Percentiles rank a stretch among this genome's conserved stretches.
Evolutionary conservation across 2,113 vertebrate species (phyloP).

Genomic region (Syngnathus scovelli): DNA sequence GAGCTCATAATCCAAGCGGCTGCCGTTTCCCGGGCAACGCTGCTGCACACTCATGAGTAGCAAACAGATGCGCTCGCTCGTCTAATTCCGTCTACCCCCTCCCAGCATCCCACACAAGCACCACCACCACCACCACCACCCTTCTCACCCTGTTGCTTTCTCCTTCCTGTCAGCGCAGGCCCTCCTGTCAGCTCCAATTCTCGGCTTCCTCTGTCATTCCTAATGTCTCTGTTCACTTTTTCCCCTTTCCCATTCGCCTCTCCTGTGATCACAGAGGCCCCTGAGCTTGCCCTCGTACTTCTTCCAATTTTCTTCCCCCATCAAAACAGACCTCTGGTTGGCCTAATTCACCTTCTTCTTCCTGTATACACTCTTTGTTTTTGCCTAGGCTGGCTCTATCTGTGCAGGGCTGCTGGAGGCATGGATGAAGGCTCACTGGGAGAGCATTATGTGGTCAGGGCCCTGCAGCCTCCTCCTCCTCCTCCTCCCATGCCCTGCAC

Average conservation of each 20-base stretch:
- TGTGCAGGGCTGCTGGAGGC: slow-evolving; percentile 62
- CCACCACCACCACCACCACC: neutral
- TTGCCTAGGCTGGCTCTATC: slow-evolving; percentile 50
- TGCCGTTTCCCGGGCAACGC: slow-evolving; percentile 65
- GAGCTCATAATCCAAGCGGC: slow-evolving; percentile 66
- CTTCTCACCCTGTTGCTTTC: slow-evolving; percentile 7
- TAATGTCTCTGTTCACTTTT: slow-evolving; percentile 20
- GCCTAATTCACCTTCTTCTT: slow-evolving; percentile 15
- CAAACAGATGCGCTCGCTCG: slow-evolving; percentile 50
- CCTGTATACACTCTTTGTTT: slow-evolving; percentile 53
- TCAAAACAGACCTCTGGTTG: slow-evolving; percentile 10
- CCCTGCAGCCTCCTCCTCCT: slow-evolving; percentile 55
- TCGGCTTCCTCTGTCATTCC: slow-evolving; percentile 11
- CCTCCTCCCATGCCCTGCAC: slow-evolving; percentile 42
- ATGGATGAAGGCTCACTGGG: slow-evolving; percentile 65
- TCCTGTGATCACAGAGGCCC: slow-evolving; percentile 18
- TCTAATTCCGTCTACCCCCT: slow-evolving; percentile 42
- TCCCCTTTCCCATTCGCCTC: slow-evolving; percentile 10
- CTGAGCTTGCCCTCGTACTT: slow-evolving; percentile 10
- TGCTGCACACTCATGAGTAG: slow-evolving; percentile 61
- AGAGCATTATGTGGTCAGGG: slow-evolving; percentile 69
- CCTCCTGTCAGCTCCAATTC: slow-evolving; percentile 31
- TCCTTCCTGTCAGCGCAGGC: slow-evolving; percentile 22
- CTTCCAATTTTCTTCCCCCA: slow-evolving; percentile 17
- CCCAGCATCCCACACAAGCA: slow-evolving; percentile 4